Evolutionary conservation across 2,113 vertebrate species (phyloP).

Genomic region (Oreochromis spilurus): DNA sequence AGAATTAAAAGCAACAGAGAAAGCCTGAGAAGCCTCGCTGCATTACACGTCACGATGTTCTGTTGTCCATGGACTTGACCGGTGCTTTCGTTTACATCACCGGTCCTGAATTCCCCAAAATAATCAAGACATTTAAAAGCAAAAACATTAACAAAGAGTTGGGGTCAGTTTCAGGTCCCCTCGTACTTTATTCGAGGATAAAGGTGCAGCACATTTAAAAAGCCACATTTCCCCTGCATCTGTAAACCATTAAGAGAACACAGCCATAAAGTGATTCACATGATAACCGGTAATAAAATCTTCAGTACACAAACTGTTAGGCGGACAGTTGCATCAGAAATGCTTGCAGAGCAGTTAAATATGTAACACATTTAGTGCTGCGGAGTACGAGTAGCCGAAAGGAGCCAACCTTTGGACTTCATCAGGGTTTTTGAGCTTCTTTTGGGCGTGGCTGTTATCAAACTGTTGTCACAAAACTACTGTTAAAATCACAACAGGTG

Average conservation of each 20-base stretch:
- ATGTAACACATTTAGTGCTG: not conserved
- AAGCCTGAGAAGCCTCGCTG: not conserved
- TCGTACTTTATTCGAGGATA: accelerated
- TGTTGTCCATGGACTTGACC: not conserved
- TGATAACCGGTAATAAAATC: not conserved
- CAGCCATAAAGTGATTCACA: not conserved
- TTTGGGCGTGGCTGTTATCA: not conserved
- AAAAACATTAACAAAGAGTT: not conserved
- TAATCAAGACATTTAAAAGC: not conserved
- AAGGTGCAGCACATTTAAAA: not conserved
- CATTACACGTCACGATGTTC: not conserved
- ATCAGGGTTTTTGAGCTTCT: not conserved
- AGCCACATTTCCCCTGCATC: not conserved
- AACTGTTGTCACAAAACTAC: not conserved
- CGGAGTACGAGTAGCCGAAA: not conserved
- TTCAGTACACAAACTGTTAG: accelerated
- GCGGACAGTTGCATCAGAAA: not conserved
- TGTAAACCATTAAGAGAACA: not conserved
- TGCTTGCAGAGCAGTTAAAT: not conserved
- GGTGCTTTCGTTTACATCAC: not conserved
- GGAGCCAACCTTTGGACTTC: not conserved
- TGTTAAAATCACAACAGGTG: not conserved
- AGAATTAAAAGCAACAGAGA: not conserved
- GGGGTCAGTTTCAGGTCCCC: not conserved
- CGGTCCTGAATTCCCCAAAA: not conserved